These are phyloP conservation scores for Eulemur albifrons DNA, from an alignment of 2,797 vertebrate species.

Conservation along the genomic window DNA sequence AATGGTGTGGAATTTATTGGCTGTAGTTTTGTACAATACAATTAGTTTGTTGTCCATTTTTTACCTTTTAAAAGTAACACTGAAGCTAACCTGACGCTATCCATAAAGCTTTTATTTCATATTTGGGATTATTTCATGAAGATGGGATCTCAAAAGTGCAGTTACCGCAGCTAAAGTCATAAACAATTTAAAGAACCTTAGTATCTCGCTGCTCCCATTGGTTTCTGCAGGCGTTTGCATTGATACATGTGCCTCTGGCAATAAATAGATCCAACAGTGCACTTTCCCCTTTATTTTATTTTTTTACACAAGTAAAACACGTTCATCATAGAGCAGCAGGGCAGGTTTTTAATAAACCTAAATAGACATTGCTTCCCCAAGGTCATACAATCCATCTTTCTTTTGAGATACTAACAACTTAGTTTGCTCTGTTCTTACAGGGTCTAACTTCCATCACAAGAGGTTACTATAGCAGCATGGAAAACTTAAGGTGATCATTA, in stretches of 20 bases:
- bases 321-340: neutral
- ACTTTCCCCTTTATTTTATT: slow-evolving; percentile 16
- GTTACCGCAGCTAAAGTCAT: neutral
- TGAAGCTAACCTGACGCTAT: neutral
- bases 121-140: neutral
- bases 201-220: rapidly evolving
- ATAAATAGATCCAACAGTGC: neutral
- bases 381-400: neutral
- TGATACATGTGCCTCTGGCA: neutral
- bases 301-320: neutral
- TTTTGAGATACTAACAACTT: neutral
- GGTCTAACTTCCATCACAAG: rapidly evolving
- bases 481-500: neutral
- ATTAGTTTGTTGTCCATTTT: neutral
- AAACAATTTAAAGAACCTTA: neutral
- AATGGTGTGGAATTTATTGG: neutral
- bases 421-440: rapidly evolving
- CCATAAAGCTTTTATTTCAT: neutral
- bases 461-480: neutral
- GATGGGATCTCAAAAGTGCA: slow-evolving; percentile 12
- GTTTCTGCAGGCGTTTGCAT: neutral
- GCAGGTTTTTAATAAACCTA: slow-evolving; percentile 50
- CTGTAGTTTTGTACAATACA: neutral
- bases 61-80: neutral
- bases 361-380: slow-evolving; percentile 33